Conservation (phyloP, 2,888 invertebrate genomes). For the Brachylomia viminalis region DNA sequence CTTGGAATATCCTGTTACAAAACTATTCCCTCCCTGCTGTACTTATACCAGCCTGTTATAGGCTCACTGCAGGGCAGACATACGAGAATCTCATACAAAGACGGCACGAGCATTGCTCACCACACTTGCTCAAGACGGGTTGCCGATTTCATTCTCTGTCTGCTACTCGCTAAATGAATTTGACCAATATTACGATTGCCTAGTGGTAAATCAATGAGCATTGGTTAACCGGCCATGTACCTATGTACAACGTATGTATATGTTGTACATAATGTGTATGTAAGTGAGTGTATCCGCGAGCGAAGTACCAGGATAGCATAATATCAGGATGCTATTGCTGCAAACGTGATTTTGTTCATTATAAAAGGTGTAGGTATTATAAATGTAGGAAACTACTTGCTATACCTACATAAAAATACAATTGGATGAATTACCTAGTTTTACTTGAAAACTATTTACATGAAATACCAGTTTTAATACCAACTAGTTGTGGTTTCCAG, state of each 20-base stretch:
- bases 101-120: no score
- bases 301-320: conserved; percentile 35
- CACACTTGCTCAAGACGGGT: no score
- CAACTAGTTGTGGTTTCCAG: neutral
- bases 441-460: neutral
- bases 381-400: neutral
- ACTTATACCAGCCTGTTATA: no score
- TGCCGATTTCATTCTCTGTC: neutral
- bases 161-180: conserved; percentile 15
- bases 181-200: conserved; percentile 32
- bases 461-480: neutral
- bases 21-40: neutral
- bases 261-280: conserved; percentile 4
- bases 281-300: conserved; percentile 27
- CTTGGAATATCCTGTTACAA: neutral
- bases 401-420: neutral
- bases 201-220: conserved; percentile 35
- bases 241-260: neutral
- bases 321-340: conserved; percentile 39
- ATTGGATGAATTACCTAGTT: neutral
- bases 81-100: no score
- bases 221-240: neutral
- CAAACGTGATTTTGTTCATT: conserved; percentile 5
- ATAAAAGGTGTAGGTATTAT: neutral
- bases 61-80: no score